Evolutionary conservation across 1,140 invertebrate species (phyloP), one percentile per base, ranked within the genome.

Genomic region (Leptestheria dahalacensis): DNA sequence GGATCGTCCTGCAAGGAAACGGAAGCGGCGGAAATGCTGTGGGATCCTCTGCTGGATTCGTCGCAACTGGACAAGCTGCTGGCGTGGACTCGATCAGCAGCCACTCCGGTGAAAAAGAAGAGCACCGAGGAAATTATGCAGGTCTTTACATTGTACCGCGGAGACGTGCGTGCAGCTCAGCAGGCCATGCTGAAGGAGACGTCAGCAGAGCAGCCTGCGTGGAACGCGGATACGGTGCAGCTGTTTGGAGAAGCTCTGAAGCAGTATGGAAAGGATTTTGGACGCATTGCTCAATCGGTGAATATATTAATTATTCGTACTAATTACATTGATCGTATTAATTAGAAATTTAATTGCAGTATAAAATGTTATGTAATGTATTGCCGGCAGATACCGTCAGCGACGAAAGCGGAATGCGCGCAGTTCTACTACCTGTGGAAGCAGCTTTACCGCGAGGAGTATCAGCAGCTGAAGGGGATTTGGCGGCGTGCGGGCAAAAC

Each of bases 241-340:
- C 73, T 77, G 61, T 97, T 95, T 76, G 82, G 94, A 66, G 82
- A 88, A 59, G 88, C 84, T 25, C 77, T 98, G 51, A 76, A 88
- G 62, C 89, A 88, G 69, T 82, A 84, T 73, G 91, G 95, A 71
- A 98, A 98, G 71, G 90, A 97, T 73, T 98, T 98, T 75, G 81
- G 78, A 66, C 81, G 78, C 67, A 88, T 97, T 70, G 78, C 92
- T 10, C 79, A 83, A 67, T 85, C 92, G 74, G 88, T 96, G 73
- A 73, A 72, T 69, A 41, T 41, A 9, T 9, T 41, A 9, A 9
- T 15, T 41, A n/a, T n/a, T n/a, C n/a, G 33, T 41, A 41, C 6
- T 41, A 41, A 41, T 41, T 6, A 41, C 33, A 41, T n/a, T n/a
- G n/a, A 41, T 41, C 6, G 33, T 41, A 41, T 9, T 41, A 41